A percentile compares a stretch with the other conserved stretches of the same genome.
phyloP scores from a whole-genome alignment of 2,113 vertebrate genomes.

The Oxygymnocypris stewartii region DNA sequence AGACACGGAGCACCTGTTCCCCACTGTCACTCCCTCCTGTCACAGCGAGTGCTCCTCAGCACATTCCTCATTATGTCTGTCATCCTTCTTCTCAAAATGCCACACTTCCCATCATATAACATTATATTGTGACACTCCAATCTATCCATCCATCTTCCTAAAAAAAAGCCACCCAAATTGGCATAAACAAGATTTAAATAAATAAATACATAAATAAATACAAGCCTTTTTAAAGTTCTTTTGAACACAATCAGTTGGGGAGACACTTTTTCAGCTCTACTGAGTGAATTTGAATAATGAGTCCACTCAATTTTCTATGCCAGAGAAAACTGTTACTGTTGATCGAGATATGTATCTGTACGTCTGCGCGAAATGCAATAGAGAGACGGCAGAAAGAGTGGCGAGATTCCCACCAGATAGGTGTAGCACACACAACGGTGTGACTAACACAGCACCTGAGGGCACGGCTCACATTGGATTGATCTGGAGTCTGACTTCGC shows the following conservation, averaged over 20 bases:
- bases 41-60: slow-evolving; percentile 78
- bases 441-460: slow-evolving; percentile 79
- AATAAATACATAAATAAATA: too few relatives aligned
- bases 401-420: slow-evolving; percentile 39
- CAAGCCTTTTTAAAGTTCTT: background rate
- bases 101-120: slow-evolving; percentile 81
- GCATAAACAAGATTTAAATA: background rate
- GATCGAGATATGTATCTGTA: slow-evolving; percentile 18
- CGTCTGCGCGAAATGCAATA: slow-evolving; percentile 15
- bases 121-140: slow-evolving; percentile 71
- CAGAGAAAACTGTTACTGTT: slow-evolving; percentile 17
- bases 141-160: slow-evolving; percentile 6
- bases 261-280: slow-evolving; percentile 12
- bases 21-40: slow-evolving; percentile 74
- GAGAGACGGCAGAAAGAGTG: slow-evolving; percentile 8
- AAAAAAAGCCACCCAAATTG: slow-evolving; percentile 16
- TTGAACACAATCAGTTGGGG: background rate
- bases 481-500: slow-evolving; percentile 73
- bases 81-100: slow-evolving; percentile 84
- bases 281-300: slow-evolving; percentile 30
- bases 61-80: slow-evolving; percentile 85
- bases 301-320: slow-evolving; percentile 29
- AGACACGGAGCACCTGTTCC: slow-evolving; percentile 55
- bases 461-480: slow-evolving; percentile 74
- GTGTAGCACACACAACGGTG: slow-evolving; percentile 62